A percentile compares a stretch with the other conserved stretches of the same genome.
Conservation (phyloP, 2,113 vertebrate genomes). For the Origma solitaria region DNA sequence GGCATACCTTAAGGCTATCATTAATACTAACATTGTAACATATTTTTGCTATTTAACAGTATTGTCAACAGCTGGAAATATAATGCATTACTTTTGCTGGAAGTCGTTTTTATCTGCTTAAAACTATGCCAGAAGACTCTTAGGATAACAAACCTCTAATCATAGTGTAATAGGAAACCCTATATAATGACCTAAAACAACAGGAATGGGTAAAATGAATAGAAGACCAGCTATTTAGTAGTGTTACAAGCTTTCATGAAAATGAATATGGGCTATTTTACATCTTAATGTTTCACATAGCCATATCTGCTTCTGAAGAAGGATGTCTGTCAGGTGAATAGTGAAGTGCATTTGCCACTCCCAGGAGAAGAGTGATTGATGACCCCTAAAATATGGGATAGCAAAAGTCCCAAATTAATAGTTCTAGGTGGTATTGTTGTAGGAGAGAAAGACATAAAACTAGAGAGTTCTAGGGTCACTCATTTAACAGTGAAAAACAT, state of each 20-base stretch:
- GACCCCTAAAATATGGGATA: neutral
- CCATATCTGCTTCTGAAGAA: neutral
- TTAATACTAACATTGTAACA: neutral
- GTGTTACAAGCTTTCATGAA: neutral
- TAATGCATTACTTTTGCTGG: neutral
- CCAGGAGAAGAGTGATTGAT: neutral
- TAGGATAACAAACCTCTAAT: neutral
- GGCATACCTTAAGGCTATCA: neutral
- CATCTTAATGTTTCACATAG: neutral
- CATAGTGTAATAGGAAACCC: neutral
- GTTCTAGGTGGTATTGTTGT: neutral
- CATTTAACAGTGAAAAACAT: neutral
- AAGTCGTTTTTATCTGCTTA: neutral
- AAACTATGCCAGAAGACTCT: neutral
- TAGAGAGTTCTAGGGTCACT: neutral
- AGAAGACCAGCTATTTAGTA: neutral
- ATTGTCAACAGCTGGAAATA: neutral
- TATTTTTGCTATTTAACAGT: neutral
- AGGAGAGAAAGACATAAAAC: neutral
- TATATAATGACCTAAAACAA: neutral
- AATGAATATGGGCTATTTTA: neutral
- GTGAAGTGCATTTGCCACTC: neutral
- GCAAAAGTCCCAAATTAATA: neutral
- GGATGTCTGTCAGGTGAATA: neutral
- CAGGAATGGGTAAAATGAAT: neutral